Percentiles rank a stretch among this genome's conserved stretches.
Conservation (phyloP, 2,113 vertebrate genomes). For the Probosciger aterrimus region DNA sequence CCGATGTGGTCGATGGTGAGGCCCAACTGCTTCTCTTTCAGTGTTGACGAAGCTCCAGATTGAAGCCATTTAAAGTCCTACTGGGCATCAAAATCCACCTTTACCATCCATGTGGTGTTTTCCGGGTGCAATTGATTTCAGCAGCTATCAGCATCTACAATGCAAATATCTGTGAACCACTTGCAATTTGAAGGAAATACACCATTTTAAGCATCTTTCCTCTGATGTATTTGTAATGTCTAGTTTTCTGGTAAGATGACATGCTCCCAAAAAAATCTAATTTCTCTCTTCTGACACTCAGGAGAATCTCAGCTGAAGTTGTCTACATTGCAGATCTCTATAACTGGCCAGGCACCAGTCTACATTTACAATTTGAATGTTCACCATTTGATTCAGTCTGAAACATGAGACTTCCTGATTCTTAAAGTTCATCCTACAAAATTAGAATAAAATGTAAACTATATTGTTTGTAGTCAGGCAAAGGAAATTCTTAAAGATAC, state of each 20-base stretch:
- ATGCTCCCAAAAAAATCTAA: background rate
- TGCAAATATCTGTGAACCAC: background rate
- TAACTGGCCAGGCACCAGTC: background rate
- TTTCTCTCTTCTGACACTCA: background rate
- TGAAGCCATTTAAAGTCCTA: background rate
- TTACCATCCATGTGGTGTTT: background rate
- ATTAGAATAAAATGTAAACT: background rate
- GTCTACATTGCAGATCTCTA: background rate
- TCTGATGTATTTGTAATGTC: background rate
- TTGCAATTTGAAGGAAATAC: background rate
- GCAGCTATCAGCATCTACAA: background rate
- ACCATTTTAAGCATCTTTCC: background rate
- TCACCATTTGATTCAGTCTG: background rate
- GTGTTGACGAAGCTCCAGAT: fast-evolving
- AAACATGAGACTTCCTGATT: background rate
- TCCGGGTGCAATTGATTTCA: background rate
- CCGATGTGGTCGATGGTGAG: fast-evolving
- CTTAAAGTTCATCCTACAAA: background rate
- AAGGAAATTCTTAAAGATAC: background rate
- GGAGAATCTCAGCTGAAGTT: background rate
- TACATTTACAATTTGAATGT: background rate
- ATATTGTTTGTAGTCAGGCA: background rate
- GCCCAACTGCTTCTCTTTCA: background rate
- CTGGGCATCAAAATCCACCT: background rate
- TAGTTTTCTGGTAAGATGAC: background rate